Evolutionary conservation across 2,113 vertebrate genomes (phyloP).

Genomic region (Athene noctua): DNA sequence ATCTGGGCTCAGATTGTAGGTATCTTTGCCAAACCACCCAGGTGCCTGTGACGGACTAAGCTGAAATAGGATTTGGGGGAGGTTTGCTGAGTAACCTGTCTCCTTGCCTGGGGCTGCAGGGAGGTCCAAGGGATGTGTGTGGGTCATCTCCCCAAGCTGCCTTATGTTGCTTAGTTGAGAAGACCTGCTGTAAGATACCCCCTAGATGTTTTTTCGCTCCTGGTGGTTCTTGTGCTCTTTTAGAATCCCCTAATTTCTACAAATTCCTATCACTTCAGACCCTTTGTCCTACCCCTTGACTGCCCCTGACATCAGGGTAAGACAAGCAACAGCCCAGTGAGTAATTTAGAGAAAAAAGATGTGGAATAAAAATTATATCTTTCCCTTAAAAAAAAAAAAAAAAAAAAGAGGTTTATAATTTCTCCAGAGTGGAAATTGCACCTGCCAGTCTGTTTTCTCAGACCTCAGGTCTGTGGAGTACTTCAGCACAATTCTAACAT

Average conservation of each 20-base stretch:
- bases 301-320: background rate
- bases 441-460: background rate
- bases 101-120: background rate
- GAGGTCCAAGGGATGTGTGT: background rate
- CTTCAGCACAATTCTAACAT: conserved; percentile 1
- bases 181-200: background rate
- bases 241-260: background rate
- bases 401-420: background rate
- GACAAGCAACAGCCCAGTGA: background rate
- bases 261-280: background rate
- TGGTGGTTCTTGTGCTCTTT: background rate
- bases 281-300: background rate
- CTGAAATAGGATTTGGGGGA: background rate
- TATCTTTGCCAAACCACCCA: background rate
- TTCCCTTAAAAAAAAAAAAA: background rate
- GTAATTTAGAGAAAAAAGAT: background rate
- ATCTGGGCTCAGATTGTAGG: background rate
- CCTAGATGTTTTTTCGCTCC: background rate
- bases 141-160: background rate
- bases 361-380: background rate
- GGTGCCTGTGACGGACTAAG: background rate
- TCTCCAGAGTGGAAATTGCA: background rate
- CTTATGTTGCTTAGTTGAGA: background rate
- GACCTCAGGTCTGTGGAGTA: background rate
- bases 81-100: background rate